phyloP scores from a whole-genome alignment of 2,888 invertebrate genomes.

The Conomelus anceps region DNA sequence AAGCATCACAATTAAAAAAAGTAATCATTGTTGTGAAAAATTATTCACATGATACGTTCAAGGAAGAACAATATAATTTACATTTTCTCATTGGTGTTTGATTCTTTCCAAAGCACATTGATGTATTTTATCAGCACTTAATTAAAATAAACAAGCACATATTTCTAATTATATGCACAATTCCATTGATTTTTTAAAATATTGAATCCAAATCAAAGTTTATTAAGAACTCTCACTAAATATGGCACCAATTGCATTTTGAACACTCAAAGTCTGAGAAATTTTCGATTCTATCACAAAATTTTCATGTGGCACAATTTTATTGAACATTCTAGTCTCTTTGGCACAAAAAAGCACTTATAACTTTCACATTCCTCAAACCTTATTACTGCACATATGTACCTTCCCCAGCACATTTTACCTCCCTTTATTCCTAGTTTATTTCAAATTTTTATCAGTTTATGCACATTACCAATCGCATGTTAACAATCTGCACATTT shows the following conservation, averaged over 20 bases:
- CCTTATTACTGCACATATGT: too few species aligned
- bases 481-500: too few species aligned
- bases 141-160: background rate
- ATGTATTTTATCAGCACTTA: background rate
- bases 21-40: background rate
- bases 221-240: background rate
- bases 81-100: background rate
- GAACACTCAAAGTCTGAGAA: background rate
- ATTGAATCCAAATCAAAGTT: background rate
- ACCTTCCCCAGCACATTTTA: too few species aligned
- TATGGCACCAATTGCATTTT: background rate
- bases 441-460: too few species aligned
- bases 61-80: background rate
- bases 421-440: too few species aligned
- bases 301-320: background rate
- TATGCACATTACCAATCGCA: too few species aligned
- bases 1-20: background rate
- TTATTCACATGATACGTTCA: background rate
- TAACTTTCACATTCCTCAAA: too few species aligned
- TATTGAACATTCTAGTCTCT: background rate
- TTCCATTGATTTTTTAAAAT: background rate
- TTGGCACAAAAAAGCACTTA: too few species aligned
- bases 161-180: background rate
- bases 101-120: too few species aligned
- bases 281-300: background rate